Percentiles rank a stretch among this genome's conserved stretches.
Conservation (phyloP, 2,113 vertebrate species). For the Fregata magnificens region DNA sequence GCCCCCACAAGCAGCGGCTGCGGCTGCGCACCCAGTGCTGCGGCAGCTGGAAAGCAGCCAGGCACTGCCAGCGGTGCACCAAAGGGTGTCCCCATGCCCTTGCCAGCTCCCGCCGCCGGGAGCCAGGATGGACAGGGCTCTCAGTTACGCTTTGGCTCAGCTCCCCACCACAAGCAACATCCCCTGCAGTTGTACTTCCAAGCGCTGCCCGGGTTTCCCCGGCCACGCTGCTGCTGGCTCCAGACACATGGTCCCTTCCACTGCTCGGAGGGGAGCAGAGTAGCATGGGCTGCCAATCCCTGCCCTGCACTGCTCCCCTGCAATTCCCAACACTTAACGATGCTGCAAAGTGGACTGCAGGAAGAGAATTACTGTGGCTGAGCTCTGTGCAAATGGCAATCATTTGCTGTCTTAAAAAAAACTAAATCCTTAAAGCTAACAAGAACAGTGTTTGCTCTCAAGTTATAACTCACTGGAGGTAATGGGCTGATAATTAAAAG, state of each 20-base stretch:
- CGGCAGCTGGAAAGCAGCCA: neutral
- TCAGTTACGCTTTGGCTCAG: neutral
- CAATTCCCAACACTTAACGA: fast-evolving
- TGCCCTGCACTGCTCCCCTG: neutral
- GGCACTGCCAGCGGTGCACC: neutral
- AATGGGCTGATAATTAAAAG: neutral
- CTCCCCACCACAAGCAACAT: neutral
- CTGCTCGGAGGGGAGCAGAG: neutral
- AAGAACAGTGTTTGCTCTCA: neutral
- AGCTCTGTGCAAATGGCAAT: neutral
- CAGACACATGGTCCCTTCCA: neutral
- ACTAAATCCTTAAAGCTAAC: neutral
- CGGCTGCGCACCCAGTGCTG: neutral
- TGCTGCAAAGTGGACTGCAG: fast-evolving
- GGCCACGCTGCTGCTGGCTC: neutral
- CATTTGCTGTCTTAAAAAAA: neutral
- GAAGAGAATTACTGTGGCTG: neutral
- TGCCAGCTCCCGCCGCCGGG: fast-evolving
- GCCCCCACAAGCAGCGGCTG: fast-evolving
- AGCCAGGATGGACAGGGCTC: neutral
- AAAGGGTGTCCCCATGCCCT: neutral
- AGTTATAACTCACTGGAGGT: neutral
- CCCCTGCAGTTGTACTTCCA: neutral
- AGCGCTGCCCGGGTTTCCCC: neutral
- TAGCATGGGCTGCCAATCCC: neutral